phyloP scores from a whole-genome alignment of 2,888 invertebrate genomes.

The Agelastica alni region DNA sequence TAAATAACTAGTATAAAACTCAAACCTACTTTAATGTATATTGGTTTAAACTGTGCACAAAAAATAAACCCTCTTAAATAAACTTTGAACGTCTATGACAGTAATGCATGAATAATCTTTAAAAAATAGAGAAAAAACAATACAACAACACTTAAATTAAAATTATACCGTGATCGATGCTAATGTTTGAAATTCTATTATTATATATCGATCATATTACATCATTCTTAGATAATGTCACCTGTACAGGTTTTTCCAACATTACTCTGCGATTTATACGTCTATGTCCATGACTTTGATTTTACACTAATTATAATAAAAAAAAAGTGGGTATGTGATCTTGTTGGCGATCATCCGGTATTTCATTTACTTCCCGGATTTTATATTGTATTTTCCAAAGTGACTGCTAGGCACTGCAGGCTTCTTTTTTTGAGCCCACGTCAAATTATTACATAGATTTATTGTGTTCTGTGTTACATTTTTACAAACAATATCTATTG shows the following conservation, averaged over 20 bases:
- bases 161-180: constrained; percentile 10
- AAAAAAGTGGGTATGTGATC: background rate
- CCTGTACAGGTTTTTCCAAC: constrained; percentile 14
- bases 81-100: background rate
- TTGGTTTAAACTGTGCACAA: too few species aligned
- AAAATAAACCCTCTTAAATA: too few species aligned
- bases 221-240: constrained; percentile 12
- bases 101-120: constrained; percentile 3
- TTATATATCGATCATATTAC: constrained; percentile 14
- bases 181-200: constrained; percentile 11
- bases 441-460: too few species aligned
- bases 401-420: too few species aligned
- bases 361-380: constrained; percentile 9
- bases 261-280: constrained; percentile 1
- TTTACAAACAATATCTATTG: too few species aligned
- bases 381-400: constrained; percentile 8
- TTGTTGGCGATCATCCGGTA: constrained; percentile 4
- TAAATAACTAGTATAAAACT: too few species aligned
- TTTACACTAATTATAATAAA: constrained; percentile 4
- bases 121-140: constrained; percentile 1
- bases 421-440: too few species aligned
- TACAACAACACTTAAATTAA: constrained; percentile 13
- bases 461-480: too few species aligned
- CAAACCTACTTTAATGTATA: too few species aligned
- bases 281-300: constrained; percentile 2